These are phyloP conservation scores for Thysanoteuthis rhombus DNA, from an alignment of 2,888 invertebrate genomes.

Conservation along the genomic window DNA sequence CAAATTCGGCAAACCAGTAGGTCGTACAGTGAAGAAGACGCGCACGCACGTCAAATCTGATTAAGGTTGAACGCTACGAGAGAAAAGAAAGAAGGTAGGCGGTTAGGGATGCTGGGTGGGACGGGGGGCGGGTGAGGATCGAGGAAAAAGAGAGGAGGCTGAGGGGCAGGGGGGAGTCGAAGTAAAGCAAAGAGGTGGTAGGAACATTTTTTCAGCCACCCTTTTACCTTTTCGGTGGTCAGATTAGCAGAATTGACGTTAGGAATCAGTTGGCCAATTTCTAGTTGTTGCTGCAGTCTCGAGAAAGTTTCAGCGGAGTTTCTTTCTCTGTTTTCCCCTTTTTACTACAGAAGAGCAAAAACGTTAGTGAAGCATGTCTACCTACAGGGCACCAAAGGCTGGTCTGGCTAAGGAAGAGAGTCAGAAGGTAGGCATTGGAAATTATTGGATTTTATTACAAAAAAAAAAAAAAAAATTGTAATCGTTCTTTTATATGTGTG, in stretches of 20 bases:
- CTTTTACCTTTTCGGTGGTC: not conserved
- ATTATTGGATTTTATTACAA: not conserved
- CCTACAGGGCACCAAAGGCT: conserved; percentile 22
- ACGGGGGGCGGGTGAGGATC: not conserved
- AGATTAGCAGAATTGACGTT: not conserved
- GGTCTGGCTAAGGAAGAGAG: conserved; percentile 27
- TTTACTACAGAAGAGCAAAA: not conserved
- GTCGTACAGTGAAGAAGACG: not conserved
- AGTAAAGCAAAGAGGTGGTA: too few species aligned
- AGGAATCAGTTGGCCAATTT: not conserved
- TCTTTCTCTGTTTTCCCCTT: not conserved
- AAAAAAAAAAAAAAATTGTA: too few species aligned
- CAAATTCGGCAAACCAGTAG: not conserved
- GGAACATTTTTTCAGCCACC: too few species aligned
- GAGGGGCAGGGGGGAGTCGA: not conserved
- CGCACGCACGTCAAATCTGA: conserved; percentile 15
- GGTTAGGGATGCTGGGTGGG: not conserved
- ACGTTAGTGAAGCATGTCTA: not conserved
- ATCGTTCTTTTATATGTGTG: too few species aligned
- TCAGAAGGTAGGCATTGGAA: conserved; percentile 29
- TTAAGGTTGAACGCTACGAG: not conserved
- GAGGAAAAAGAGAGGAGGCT: not conserved
- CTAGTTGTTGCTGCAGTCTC: not conserved
- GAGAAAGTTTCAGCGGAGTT: not conserved
- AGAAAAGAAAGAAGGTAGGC: not conserved